Conservation (phyloP, 2,113 vertebrate genomes). For the Semnornis frantzii region DNA sequence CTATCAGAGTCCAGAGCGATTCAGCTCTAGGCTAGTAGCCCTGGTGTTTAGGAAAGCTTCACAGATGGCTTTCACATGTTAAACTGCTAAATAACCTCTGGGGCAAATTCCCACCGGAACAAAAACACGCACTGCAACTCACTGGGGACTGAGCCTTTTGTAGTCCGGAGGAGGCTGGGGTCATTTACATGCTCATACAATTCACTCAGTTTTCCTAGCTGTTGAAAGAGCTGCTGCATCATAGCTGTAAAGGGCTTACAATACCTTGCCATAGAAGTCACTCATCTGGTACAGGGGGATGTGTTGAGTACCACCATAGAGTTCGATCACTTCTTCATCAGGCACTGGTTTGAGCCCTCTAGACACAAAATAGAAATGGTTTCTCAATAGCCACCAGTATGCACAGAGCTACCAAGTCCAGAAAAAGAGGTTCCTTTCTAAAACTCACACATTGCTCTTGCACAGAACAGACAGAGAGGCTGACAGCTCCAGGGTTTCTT, state of each 20-base stretch:
- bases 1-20: not conserved
- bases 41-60: conserved; percentile 5
- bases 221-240: not conserved
- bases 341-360: conserved; percentile 83
- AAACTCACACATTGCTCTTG: not conserved
- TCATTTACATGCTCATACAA: not conserved
- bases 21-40: conserved; percentile 33
- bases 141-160: not conserved
- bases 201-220: not conserved
- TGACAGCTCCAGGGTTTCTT: not conserved
- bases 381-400: not conserved
- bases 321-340: conserved; percentile 80
- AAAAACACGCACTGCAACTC: conserved; percentile 41
- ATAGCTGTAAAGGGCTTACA: not conserved
- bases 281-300: conserved; percentile 85
- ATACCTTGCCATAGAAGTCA: conserved; percentile 86
- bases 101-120: conserved; percentile 56
- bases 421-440: not conserved
- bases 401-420: not conserved
- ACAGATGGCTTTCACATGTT: conserved; percentile 46
- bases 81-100: conserved; percentile 65
- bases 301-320: conserved; percentile 83
- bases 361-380: not conserved
- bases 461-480: not conserved
- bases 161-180: not conserved